These are phyloP conservation scores for Phylloscopus collybita DNA, from an alignment of 2,797 vertebrate genomes.

Conservation along the genomic window DNA sequence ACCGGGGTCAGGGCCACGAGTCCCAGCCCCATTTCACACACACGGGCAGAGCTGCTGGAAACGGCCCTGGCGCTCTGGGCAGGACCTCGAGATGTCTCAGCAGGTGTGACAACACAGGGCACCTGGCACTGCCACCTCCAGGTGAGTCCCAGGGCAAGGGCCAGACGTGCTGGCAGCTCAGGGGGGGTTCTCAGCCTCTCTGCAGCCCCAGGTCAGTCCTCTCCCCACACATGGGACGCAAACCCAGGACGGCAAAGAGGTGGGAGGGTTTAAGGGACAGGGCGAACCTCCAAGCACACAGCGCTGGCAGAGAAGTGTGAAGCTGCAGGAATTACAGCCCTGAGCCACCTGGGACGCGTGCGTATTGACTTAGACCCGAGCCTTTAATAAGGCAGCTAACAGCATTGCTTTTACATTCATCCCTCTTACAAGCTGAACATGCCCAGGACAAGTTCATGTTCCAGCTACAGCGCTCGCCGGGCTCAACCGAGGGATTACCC, in stretches of 20 bases:
- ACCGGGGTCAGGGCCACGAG: rapidly evolving
- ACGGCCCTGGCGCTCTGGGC: rapidly evolving
- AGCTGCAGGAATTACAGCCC: constrained; percentile 10
- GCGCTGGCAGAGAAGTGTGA: neutral
- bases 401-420: constrained; percentile 25
- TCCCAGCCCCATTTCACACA: neutral
- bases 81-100: neutral
- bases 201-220: neutral
- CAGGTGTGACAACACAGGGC: neutral
- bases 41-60: neutral
- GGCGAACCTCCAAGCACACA: neutral
- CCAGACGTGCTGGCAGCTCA: rapidly evolving
- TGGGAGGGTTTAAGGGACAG: neutral
- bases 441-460: neutral
- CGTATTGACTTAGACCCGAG: constrained; percentile 1
- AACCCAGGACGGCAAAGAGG: neutral
- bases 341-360: neutral
- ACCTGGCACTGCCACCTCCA: neutral
- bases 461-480: neutral
- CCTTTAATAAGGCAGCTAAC: constrained; percentile 58
- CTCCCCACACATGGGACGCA: rapidly evolving
- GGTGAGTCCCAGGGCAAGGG: neutral
- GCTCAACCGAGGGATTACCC: constrained; percentile 24
- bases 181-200: neutral
- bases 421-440: constrained; percentile 19